Evolutionary conservation across 2,113 vertebrate genomes (phyloP).

Genomic region (Eurystomus gularis): DNA sequence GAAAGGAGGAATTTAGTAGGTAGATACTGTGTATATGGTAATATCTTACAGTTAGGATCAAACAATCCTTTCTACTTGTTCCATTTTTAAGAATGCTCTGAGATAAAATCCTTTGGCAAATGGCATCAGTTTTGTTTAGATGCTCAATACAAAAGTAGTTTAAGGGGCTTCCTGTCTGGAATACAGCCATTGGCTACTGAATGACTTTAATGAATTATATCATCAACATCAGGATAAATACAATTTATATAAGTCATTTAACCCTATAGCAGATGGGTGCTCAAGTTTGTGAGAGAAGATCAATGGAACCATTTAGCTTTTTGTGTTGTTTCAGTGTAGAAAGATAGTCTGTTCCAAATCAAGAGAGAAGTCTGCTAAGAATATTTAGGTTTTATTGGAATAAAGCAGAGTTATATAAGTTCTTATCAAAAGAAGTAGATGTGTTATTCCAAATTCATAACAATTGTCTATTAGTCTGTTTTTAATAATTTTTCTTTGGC

Average conservation of each 20-base stretch:
- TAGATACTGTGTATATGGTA: background rate
- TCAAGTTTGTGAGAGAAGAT: conserved; percentile 64
- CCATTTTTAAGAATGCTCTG: background rate
- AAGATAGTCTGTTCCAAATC: conserved; percentile 58
- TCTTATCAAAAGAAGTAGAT: conserved; percentile 65
- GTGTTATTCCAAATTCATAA: conserved; percentile 69
- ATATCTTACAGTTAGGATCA: background rate
- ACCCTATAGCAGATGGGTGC: conserved; percentile 50
- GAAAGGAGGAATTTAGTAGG: background rate
- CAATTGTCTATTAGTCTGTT: conserved; percentile 81
- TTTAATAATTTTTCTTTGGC: conserved; percentile 86
- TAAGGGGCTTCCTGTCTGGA: background rate
- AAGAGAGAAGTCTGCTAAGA: conserved; percentile 52
- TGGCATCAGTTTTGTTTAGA: background rate
- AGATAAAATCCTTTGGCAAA: conserved; percentile 1
- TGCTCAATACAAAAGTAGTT: background rate
- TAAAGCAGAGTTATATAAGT: conserved; percentile 56
- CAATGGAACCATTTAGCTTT: conserved; percentile 59
- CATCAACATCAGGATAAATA: background rate
- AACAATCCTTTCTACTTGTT: background rate
- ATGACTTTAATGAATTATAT: background rate
- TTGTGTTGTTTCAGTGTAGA: conserved; percentile 55
- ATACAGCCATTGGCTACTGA: background rate
- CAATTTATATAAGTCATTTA: conserved; percentile 32
- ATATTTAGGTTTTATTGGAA: conserved; percentile 54